Conservation (phyloP, 2,113 vertebrate species). For the Cinclus mexicanus region DNA sequence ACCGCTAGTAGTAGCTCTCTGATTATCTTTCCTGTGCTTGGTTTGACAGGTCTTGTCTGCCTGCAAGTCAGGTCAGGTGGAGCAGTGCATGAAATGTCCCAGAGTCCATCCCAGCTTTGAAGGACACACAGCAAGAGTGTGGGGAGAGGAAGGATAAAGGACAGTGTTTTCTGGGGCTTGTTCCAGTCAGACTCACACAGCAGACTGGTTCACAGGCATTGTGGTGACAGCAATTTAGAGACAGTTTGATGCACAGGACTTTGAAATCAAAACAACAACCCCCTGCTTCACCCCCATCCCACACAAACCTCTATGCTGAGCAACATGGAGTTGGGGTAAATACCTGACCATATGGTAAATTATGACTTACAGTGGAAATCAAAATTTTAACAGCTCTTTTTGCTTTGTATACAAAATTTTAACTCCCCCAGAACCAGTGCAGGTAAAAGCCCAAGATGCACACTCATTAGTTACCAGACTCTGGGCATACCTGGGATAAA, state of each 20-base stretch:
- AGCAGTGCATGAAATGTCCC: background rate
- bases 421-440: background rate
- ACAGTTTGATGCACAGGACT: slow-evolving; percentile 18
- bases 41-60: background rate
- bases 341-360: slow-evolving; percentile 53
- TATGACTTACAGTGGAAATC: slow-evolving; percentile 43
- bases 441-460: background rate
- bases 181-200: background rate
- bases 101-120: background rate
- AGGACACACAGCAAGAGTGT: background rate
- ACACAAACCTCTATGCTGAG: background rate
- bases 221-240: background rate
- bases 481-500: background rate
- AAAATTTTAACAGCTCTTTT: slow-evolving; percentile 25
- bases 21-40: background rate
- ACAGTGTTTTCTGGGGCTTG: background rate
- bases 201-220: background rate
- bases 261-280: slow-evolving; percentile 31
- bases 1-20: background rate
- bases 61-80: background rate
- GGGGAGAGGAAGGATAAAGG: background rate
- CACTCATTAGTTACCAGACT: background rate
- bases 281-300: background rate
- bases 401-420: background rate
- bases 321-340: slow-evolving; percentile 31